phyloP scores from a whole-genome alignment of 2,797 vertebrate species.

The Diglossa cyanea region DNA sequence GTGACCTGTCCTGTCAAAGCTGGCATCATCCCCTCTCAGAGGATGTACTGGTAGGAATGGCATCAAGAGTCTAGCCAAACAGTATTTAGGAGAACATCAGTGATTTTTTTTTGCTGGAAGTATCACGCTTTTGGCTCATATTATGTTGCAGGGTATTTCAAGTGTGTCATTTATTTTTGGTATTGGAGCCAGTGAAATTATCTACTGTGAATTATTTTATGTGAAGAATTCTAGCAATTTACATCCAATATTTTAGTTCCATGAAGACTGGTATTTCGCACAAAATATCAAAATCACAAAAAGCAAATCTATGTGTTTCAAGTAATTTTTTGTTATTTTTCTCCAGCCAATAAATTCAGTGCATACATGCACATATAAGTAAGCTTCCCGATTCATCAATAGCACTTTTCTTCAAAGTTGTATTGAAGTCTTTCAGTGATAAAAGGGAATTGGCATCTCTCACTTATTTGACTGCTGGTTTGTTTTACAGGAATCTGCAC shows the following conservation, averaged over 20 bases:
- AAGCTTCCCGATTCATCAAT: background rate
- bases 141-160: background rate
- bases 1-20: background rate
- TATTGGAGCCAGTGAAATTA: background rate
- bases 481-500: background rate
- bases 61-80: background rate
- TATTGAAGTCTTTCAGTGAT: background rate
- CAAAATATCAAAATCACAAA: background rate
- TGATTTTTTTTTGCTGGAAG: background rate
- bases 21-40: background rate
- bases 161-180: background rate
- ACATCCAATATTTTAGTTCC: background rate
- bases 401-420: background rate
- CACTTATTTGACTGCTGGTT: background rate
- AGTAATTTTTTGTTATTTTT: background rate
- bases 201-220: background rate
- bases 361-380: background rate
- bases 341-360: background rate
- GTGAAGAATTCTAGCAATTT: background rate
- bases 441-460: background rate
- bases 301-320: background rate
- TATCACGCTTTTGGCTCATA: background rate
- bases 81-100: background rate
- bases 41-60: background rate
- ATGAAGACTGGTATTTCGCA: background rate